Evolutionary conservation across 1,140 invertebrate genomes (phyloP), one percentile per base, ranked within the genome.

Genomic region (Ceratosolen solmsi): DNA sequence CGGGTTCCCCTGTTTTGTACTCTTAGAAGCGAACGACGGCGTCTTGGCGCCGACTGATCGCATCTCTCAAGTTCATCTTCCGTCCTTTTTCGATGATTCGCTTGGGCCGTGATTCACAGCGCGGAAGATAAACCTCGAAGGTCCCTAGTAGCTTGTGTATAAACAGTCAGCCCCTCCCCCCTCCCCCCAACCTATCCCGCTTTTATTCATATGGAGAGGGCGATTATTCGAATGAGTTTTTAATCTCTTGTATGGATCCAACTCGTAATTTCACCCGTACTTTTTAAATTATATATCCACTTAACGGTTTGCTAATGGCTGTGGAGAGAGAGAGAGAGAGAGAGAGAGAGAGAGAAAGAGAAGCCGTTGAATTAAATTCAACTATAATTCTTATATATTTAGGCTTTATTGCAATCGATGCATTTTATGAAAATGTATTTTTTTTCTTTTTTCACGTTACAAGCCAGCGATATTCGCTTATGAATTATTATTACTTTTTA

Each of bases 1-100:
- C n/a, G n/a, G n/a, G 65, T 5, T 46, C 20, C 1, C 38, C 17
- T 5, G 1, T n/a, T 41, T 38, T 58, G 51, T 15, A 25, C 25
- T 36, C 22, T 72, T 49, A 15, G 22, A 46, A 36, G 51, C 49
- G 51, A 25, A n/a, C 27, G 22, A 30, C n/a, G 5, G 2, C n/a
- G 63, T n/a, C 27, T 65, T 25, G 33, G 17, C 79, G 71, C 51
- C 70, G 79, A 74, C 70, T 65, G 79, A 80, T 80, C 79, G 58
- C 41, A 22, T 71, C 65, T 54, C 54, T 54, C 71, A 30, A 30
- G 25, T 30, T 60, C n/a, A 30, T 30, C 27, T 15, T 60, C 27
- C 38, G 15, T 38, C 27, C 25, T 54, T 73, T 25, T 75, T 75
- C 51, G 46, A 41, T 54, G 36, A 36, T 74, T 51, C 30, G 33